Evolutionary conservation across 37 sponge, comb jelly and placozoan genomes (phyloP).

Genomic region (Theonella swinhoei): DNA sequence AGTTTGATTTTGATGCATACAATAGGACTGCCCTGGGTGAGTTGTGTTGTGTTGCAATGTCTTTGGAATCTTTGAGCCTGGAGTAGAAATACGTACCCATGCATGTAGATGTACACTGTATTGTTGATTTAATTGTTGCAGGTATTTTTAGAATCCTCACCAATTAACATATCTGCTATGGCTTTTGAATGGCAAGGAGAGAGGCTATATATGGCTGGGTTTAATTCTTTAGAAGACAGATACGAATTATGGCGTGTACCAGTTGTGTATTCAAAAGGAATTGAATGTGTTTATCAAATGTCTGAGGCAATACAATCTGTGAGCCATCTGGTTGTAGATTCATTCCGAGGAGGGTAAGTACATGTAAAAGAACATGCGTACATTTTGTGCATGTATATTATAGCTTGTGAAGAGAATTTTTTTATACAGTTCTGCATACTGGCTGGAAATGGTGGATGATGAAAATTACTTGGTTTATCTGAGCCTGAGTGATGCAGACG

Average conservation of each 20-base stretch:
- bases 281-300: neutral
- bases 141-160: neutral
- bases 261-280: neutral
- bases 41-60: too few species aligned
- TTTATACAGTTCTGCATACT: conserved; percentile 27
- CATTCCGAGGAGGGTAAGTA: conserved; percentile 30
- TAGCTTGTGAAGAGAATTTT: neutral
- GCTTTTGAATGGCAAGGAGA: conserved; percentile 49
- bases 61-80: too few species aligned
- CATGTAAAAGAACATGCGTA: too few species aligned
- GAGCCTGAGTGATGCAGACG: neutral
- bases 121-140: neutral
- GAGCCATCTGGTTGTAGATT: conserved; percentile 17
- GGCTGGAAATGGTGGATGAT: neutral
- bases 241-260: neutral
- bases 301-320: neutral
- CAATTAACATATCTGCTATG: conserved; percentile 11
- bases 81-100: too few species aligned
- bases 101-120: too few species aligned
- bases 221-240: neutral
- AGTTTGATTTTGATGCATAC: neutral
- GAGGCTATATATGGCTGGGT: conserved; percentile 9
- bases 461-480: neutral
- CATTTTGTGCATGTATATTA: too few species aligned
- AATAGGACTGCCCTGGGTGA: neutral